A percentile compares a stretch with the other conserved stretches of the same genome.
Conservation (phyloP, 2,888 invertebrate species). For the Abscondita cerata region DNA sequence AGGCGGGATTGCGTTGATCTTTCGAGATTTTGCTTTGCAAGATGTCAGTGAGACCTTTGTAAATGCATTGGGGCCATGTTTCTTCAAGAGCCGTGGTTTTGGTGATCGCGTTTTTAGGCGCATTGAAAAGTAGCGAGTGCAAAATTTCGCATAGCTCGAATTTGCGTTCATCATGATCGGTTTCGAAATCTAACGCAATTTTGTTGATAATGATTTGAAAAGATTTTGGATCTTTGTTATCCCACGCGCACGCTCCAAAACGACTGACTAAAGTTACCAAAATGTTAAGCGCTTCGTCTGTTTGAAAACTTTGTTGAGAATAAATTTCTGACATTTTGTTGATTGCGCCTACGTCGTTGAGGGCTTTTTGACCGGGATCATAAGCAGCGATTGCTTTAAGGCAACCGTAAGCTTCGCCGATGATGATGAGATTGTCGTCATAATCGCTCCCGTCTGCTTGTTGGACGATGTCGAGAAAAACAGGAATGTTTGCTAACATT, state of each 20-base stretch:
- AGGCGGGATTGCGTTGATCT: constrained; percentile 86
- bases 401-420: constrained; percentile 86
- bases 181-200: constrained; percentile 86
- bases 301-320: constrained; percentile 86
- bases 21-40: constrained; percentile 86
- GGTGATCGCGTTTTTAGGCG: constrained; percentile 71
- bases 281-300: constrained; percentile 85
- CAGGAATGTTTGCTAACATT: constrained; percentile 82
- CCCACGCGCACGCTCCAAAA: constrained; percentile 79
- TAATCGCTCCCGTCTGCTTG: constrained; percentile 84
- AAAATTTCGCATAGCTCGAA: constrained; percentile 87
- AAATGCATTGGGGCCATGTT: constrained; percentile 82
- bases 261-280: constrained; percentile 73
- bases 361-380: constrained; percentile 79
- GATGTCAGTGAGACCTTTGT: constrained; percentile 83
- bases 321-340: constrained; percentile 86
- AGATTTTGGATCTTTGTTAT: constrained; percentile 74
- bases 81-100: constrained; percentile 69
- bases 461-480: constrained; percentile 83
- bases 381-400: constrained; percentile 81
- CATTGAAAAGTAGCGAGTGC: constrained; percentile 75
- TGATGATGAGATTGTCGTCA: constrained; percentile 85
- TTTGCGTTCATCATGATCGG: constrained; percentile 87
- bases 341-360: constrained; percentile 80
- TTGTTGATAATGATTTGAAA: constrained; percentile 84